phyloP scores from a whole-genome alignment of 1,140 invertebrate genomes.

The Drosophila mauritiana region DNA sequence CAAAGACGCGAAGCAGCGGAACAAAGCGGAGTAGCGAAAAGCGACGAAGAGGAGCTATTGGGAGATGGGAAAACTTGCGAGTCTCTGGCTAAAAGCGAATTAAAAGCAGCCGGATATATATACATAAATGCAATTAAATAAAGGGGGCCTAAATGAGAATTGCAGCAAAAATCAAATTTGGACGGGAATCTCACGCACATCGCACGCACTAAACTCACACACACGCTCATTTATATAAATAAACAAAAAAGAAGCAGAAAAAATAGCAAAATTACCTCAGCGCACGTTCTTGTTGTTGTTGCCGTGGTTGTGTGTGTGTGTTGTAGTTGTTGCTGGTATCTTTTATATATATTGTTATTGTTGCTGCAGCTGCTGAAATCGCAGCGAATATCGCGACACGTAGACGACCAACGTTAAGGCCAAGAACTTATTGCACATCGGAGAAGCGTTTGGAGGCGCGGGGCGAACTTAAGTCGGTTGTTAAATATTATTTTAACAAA shows the following conservation, averaged over 20 bases:
- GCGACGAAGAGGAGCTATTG: constrained; percentile 19
- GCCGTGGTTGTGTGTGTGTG: constrained; percentile 44
- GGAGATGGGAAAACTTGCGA: constrained; percentile 29
- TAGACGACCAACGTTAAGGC: constrained; percentile 19
- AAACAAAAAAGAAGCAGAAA: constrained; percentile 72
- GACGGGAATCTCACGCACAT: constrained; percentile 52
- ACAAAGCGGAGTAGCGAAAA: constrained; percentile 50
- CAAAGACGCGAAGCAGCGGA: constrained; percentile 69
- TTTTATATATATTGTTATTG: constrained; percentile 66
- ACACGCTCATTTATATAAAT: constrained; percentile 58
- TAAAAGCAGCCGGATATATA: constrained; percentile 16
- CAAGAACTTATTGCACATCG: constrained; percentile 52
- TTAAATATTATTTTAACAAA: constrained; percentile 32
- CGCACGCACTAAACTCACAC: constrained; percentile 14
- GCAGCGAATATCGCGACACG: constrained; percentile 31
- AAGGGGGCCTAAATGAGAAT: constrained; percentile 25
- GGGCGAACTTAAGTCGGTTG: constrained; percentile 21
- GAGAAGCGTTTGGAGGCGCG: constrained; percentile 12
- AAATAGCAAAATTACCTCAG: constrained; percentile 81
- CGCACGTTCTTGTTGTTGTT: constrained; percentile 48
- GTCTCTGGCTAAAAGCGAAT: constrained; percentile 21
- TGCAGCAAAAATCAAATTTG: constrained; percentile 60
- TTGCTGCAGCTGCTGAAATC: constrained; percentile 59
- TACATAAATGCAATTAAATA: constrained; percentile 30
- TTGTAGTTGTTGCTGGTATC: constrained; percentile 67